Evolutionary conservation across 2,888 invertebrate genomes (phyloP), one percentile per base, ranked within the genome.

Genomic region (Piscicola geometra): DNA sequence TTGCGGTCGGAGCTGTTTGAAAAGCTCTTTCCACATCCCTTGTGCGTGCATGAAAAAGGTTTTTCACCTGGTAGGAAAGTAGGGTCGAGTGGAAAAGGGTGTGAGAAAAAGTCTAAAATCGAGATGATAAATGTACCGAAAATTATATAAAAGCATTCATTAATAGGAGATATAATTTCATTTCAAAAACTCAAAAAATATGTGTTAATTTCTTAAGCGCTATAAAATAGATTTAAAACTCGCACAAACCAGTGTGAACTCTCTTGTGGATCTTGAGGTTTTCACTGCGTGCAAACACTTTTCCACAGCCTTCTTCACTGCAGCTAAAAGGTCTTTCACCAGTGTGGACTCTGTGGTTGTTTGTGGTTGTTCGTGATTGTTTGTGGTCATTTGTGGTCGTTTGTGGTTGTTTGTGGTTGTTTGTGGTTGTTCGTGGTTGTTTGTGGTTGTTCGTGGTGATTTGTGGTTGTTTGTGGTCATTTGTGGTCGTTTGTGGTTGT

Each of bases 1-100:
- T 56, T 56, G n/a, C 60, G 60, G 60, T 56, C 60, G 21, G 60
- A 56, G n/a, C 60, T 56, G 60, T 56, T 56, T 18, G n/a, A 25
- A 25, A 56, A 56, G 3, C 60, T 56, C 60, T 25, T 56, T 3
- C 3, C 5, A 56, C 60, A 56, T 5, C 60, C 60, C 25, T 5
- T n/a, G 25, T 56, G 25, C 5, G 3, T n/a, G n/a, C 60, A 56
- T 21, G 9, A 3, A n/a, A 56, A 56, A 25, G 60, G 60, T 25
- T 56, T 56, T n/a, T 56, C 60, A 56, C 60, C 60, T 56, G 60
- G 60, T 18, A 21, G 5, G n/a, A 2, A 30, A 3, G 25, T 64
- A 21, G 25, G 3, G 64, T 25, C n/a, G n/a, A n/a, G n/a, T n/a
- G n/a, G n/a, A n/a, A n/a, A n/a, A n/a, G n/a, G n/a, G n/a, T n/a